Percentiles rank a stretch among this genome's conserved stretches.
Evolutionary conservation across 2,113 vertebrate genomes (phyloP).

Genomic region (Dipodomys merriami): DNA sequence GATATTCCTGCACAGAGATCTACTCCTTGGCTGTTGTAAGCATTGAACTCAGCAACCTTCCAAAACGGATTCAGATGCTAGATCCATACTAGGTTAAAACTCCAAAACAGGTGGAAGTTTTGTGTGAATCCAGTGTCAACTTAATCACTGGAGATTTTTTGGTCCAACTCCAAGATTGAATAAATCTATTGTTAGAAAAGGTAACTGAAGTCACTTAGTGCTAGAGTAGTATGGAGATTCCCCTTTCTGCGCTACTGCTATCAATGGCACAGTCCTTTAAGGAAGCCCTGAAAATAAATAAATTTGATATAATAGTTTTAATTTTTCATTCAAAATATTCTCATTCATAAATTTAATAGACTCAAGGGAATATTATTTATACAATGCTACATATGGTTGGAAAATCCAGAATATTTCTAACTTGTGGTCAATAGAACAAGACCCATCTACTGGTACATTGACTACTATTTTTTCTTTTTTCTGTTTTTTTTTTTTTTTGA

Average conservation of each 20-base stretch:
- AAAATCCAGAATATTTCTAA: not conserved
- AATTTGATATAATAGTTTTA: not conserved
- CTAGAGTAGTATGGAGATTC: not conserved
- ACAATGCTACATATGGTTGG: not conserved
- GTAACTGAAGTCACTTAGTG: not conserved
- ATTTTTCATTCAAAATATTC: not conserved
- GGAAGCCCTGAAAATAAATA: not conserved
- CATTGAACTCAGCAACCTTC: not conserved
- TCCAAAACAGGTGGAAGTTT: conserved; percentile 37
- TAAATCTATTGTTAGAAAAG: not conserved
- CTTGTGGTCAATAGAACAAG: not conserved
- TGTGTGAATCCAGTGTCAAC: not conserved
- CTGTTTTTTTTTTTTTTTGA: not conserved
- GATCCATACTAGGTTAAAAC: not conserved
- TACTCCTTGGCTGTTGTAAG: not conserved
- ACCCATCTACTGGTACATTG: not conserved
- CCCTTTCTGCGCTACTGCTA: not conserved
- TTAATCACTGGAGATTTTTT: not conserved
- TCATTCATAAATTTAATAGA: conserved; percentile 21
- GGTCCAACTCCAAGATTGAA: not conserved
- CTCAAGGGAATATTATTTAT: not conserved
- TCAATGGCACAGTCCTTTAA: not conserved
- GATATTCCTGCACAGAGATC: not conserved
- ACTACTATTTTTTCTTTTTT: not conserved
- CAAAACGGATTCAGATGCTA: not conserved